phyloP scores from a whole-genome alignment of 2,888 invertebrate species.

The Tineola bisselliella region DNA sequence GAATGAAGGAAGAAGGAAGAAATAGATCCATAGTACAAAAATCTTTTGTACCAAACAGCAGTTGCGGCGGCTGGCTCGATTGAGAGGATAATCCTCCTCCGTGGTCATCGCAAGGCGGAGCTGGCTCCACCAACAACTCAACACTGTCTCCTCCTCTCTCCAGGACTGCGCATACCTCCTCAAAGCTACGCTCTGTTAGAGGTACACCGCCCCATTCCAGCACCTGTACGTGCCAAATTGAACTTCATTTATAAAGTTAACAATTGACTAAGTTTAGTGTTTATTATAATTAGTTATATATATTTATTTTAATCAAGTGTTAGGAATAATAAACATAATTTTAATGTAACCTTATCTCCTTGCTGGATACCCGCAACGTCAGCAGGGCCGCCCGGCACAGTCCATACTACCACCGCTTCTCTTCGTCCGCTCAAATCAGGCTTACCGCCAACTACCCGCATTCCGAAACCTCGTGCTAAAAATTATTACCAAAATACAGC shows the following conservation, averaged over 20 bases:
- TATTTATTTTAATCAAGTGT: no score
- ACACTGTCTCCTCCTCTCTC: constrained; percentile 87
- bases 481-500: not conserved
- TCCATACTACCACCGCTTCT: constrained; percentile 92
- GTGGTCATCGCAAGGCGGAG: constrained; percentile 77
- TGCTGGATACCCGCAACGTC: constrained; percentile 88
- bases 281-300: no score
- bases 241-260: not conserved
- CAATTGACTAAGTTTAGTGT: no score
- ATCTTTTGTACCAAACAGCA: constrained; percentile 66
- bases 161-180: constrained; percentile 91
- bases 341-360: constrained; percentile 78
- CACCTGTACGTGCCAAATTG: constrained; percentile 68
- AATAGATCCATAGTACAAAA: not conserved
- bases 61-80: constrained; percentile 42
- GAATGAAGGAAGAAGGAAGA: not conserved
- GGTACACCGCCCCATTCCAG: constrained; percentile 92
- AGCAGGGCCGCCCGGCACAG: constrained; percentile 90
- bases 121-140: constrained; percentile 86
- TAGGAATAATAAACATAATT: no score
- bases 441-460: constrained; percentile 94
- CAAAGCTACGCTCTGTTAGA: constrained; percentile 90
- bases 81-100: constrained; percentile 28
- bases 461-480: constrained; percentile 88
- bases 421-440: constrained; percentile 85